Evolutionary conservation across 2,113 vertebrate genomes (phyloP).

Genomic region (Onychostruthus taczanowskii): DNA sequence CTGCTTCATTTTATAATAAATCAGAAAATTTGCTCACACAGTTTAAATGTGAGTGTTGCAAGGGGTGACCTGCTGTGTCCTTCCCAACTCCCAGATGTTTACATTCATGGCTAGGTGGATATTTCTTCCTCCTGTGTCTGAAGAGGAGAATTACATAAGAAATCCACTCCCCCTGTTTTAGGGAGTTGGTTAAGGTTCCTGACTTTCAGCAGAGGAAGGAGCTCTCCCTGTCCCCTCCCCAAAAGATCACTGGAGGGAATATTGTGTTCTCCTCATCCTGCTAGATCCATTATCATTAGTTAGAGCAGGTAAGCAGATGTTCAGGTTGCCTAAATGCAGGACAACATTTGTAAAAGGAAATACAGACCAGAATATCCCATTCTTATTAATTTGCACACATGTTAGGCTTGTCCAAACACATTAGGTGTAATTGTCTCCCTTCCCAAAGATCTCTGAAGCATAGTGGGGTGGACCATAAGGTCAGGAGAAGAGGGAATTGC

Average conservation of each 20-base stretch:
- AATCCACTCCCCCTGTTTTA: not conserved
- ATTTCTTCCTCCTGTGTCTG: not conserved
- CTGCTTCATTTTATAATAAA: not conserved
- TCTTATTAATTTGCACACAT: conserved; percentile 64
- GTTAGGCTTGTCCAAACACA: conserved; percentile 61
- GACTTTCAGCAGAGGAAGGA: not conserved
- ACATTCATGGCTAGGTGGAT: not conserved
- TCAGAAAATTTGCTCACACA: not conserved
- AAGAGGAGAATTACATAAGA: not conserved
- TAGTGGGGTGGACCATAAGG: conserved; percentile 49
- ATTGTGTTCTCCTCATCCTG: conserved; percentile 51
- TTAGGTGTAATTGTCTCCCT: conserved; percentile 57
- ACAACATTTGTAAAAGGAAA: conserved; percentile 56
- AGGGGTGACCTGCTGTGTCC: not conserved
- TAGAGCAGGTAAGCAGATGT: conserved; percentile 72
- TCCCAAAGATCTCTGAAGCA: conserved; percentile 51
- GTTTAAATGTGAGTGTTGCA: not conserved
- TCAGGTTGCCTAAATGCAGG: conserved; percentile 28
- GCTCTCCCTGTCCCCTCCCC: not conserved
- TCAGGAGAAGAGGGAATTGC: conserved; percentile 62
- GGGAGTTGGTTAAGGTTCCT: not conserved
- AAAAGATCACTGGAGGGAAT: conserved; percentile 33
- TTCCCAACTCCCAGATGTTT: not conserved
- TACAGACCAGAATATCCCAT: not conserved
- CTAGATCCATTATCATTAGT: conserved; percentile 59